A percentile compares a stretch with the other conserved stretches of the same genome.
phyloP scores from a whole-genome alignment of 2,888 invertebrate genomes.

The Catocala fraxini region DNA sequence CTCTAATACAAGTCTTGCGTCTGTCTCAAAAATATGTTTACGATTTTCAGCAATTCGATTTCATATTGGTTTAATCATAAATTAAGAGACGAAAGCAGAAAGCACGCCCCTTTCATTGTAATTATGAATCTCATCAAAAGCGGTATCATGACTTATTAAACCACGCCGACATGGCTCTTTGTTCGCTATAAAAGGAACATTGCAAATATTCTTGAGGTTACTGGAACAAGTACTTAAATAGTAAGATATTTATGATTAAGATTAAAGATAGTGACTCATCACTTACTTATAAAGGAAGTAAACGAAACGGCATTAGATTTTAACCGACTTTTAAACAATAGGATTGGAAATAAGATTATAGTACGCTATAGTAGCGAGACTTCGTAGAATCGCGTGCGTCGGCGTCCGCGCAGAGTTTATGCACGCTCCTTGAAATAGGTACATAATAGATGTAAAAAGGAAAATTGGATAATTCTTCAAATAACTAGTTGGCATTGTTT shows the following conservation, averaged over 20 bases:
- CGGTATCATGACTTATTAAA: constrained; percentile 57
- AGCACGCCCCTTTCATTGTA: constrained; percentile 56
- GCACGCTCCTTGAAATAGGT: constrained; percentile 57
- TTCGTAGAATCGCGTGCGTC: constrained; percentile 65
- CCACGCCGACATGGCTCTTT: constrained; percentile 56
- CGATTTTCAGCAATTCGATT: too few relatives aligned
- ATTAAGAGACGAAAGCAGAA: constrained; percentile 24
- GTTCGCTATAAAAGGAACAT: constrained; percentile 64
- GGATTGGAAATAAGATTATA: constrained; percentile 40
- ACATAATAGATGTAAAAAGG: constrained; percentile 68
- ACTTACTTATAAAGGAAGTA: constrained; percentile 53
- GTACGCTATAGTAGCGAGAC: constrained; percentile 15
- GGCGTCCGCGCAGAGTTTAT: constrained; percentile 59
- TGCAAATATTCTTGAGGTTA: constrained; percentile 66
- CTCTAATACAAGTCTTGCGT: too few relatives aligned
- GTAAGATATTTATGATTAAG: constrained; percentile 60
- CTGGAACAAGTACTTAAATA: constrained; percentile 64
- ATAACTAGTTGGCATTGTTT: constrained; percentile 62
- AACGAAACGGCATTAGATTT: constrained; percentile 41
- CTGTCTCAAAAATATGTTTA: too few relatives aligned
- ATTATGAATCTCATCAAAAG: constrained; percentile 55
- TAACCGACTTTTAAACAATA: constrained; percentile 49
- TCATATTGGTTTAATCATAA: constrained; percentile 9
- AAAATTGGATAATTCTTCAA: constrained; percentile 79
- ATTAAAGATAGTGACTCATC: constrained; percentile 67